Percentiles rank a stretch among this genome's conserved stretches.
Evolutionary conservation across 2,797 vertebrate species (phyloP).

Genomic region (Pyrrhura leucotis): DNA sequence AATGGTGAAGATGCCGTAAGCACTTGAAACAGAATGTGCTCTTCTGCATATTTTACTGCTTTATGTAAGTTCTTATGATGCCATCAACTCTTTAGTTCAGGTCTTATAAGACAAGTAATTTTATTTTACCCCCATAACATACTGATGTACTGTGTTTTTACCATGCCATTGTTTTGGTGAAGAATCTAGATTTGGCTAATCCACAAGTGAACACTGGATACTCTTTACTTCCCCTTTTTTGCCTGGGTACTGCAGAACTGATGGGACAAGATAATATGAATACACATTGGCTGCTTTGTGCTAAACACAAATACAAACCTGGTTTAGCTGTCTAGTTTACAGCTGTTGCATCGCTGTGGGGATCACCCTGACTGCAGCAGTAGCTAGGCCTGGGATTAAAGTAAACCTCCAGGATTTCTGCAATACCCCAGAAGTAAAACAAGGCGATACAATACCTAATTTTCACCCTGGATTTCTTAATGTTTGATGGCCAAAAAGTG

Average conservation of each 20-base stretch:
- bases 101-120: background rate
- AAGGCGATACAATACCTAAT: background rate
- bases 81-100: background rate
- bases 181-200: background rate
- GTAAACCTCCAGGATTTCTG: background rate
- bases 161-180: background rate
- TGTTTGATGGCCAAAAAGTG: background rate
- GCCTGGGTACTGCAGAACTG: background rate
- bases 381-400: background rate
- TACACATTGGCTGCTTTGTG: background rate
- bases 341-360: background rate
- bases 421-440: background rate
- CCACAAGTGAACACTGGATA: background rate
- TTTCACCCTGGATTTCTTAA: background rate
- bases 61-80: background rate
- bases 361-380: constrained; percentile 8
- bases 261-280: background rate
- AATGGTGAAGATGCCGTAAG: background rate
- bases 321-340: background rate
- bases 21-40: background rate
- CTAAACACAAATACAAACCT: background rate
- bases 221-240: background rate
- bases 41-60: background rate
- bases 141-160: background rate
- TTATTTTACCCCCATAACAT: accelerated